Base-by-base conservation (phyloP, 2,888 invertebrate genomes). In the Andrena haemorrhoa region DNA sequence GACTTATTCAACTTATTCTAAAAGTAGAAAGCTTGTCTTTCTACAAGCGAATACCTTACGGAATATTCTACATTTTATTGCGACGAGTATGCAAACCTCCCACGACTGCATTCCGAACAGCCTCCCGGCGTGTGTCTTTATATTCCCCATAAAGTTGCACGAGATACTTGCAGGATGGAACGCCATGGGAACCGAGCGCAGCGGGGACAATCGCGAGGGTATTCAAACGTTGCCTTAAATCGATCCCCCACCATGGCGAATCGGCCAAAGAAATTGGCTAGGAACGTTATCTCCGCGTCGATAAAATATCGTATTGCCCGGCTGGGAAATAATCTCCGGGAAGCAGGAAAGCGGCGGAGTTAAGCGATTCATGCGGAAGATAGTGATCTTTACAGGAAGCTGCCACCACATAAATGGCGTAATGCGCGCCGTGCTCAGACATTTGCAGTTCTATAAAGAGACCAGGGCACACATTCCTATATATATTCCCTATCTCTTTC, bases 371-470 rank as follows among this genome's bases (percentile, higher is more conserved):
- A 83, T 73, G 84, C 75, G 77, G 70, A 78, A 86, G 78, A 83
- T 65, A 77, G 72, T 77, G 85, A 73, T 82, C 76, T 86, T 86
- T 82, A 80, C 78, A 41, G 75, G 56, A 33, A 35, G 51, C 35
- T 63, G 65, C 65, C 47, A 70, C 58, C 78, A 71, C 79, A 74
- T 74, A 75, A 79, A 85, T 81, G 75, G 75, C 75, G 80, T 84
- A 85, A 88, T 80, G 82, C 78, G 74, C 80, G 79, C 85, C 79
- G 75, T 83, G 84, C 79, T 90, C 80, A 84, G 83, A 86, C 86
- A 90, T 90, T 90, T 86, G 83, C 87, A 86, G 87, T 88, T 78
- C 64, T 83, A 83, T 83, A 77, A 84, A 84, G 80, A 80, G 58
- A 61, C 61, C 61, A 29, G 51, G 71, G 58, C 61, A 61, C 47